Conservation (phyloP, 2,888 invertebrate species). For the Actias luna region DNA sequence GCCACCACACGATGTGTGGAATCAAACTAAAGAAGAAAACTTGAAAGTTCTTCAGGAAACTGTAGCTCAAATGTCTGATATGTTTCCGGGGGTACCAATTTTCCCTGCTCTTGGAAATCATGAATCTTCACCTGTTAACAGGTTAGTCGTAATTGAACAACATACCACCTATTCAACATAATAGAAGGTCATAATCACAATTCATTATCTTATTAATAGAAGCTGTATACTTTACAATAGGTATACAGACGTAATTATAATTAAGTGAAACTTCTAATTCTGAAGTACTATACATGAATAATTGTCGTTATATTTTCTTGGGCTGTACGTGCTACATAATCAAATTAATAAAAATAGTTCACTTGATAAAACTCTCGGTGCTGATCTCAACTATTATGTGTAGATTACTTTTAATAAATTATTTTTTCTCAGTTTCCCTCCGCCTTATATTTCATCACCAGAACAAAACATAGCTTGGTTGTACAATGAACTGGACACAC, state of each 20-base stretch:
- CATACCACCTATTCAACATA: background rate
- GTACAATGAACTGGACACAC: conserved; percentile 93
- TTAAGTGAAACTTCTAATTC: no score
- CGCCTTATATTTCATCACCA: conserved; percentile 90
- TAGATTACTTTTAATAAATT: conserved; percentile 13
- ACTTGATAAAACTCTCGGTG: background rate
- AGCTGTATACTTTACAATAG: no score
- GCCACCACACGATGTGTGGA: conserved; percentile 97
- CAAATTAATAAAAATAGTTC: no score
- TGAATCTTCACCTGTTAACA: conserved; percentile 97
- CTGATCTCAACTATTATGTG: background rate
- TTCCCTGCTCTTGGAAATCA: conserved; percentile 98
- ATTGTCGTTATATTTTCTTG: no score
- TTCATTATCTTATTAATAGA: no score
- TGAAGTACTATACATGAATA: no score
- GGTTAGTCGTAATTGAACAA: conserved; percentile 76
- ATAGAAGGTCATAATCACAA: no score
- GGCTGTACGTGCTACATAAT: no score
- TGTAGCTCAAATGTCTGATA: conserved; percentile 90
- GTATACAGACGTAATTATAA: no score
- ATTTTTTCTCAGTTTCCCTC: conserved; percentile 87
- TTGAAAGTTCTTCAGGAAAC: conserved; percentile 92
- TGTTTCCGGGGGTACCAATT: conserved; percentile 95
- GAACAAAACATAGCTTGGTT: conserved; percentile 95
- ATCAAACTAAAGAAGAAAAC: conserved; percentile 94